These are phyloP conservation scores for Microdon myrmicae DNA, from an alignment of 2,888 invertebrate genomes.

Conservation along the genomic window DNA sequence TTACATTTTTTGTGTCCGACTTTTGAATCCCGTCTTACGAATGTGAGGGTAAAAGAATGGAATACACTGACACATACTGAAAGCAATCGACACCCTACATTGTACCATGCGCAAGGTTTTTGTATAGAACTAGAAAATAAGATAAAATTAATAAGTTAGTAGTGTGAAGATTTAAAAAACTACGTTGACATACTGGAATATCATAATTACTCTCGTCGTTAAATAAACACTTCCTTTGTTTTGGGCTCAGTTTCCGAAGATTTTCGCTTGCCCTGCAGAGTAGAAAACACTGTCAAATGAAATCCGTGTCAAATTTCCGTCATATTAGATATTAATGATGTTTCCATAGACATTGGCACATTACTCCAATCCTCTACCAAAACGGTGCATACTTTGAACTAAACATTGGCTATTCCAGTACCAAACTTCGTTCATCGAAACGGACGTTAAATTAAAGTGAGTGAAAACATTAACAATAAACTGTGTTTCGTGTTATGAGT, in stretches of 20 bases:
- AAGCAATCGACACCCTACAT: conserved; percentile 68
- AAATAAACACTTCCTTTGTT: conserved; percentile 69
- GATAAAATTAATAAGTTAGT: not conserved
- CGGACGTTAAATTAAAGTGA: too few relatives aligned
- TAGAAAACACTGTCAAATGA: not conserved
- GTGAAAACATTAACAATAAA: too few relatives aligned
- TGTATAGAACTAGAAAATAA: conserved; percentile 60
- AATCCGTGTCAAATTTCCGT: not conserved
- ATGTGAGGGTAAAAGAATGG: conserved; percentile 70
- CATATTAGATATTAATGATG: too few relatives aligned
- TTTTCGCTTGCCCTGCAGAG: conserved; percentile 59
- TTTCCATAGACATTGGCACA: too few relatives aligned
- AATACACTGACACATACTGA: conserved; percentile 70
- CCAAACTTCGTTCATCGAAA: too few relatives aligned
- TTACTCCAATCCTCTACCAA: too few relatives aligned
- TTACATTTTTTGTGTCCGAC: not conserved
- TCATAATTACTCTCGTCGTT: conserved; percentile 69
- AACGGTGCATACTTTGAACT: too few relatives aligned
- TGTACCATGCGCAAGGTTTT: conserved; percentile 62
- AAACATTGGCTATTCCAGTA: too few relatives aligned
- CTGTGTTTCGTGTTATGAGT: too few relatives aligned
- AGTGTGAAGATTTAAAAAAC: not conserved
- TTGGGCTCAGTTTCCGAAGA: conserved; percentile 64
- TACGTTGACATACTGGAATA: not conserved
- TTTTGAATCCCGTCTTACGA: conserved; percentile 43